Evolutionary conservation across 1,140 invertebrate genomes (phyloP), one percentile per base, ranked within the genome.

Genomic region (Bombus superbus): DNA sequence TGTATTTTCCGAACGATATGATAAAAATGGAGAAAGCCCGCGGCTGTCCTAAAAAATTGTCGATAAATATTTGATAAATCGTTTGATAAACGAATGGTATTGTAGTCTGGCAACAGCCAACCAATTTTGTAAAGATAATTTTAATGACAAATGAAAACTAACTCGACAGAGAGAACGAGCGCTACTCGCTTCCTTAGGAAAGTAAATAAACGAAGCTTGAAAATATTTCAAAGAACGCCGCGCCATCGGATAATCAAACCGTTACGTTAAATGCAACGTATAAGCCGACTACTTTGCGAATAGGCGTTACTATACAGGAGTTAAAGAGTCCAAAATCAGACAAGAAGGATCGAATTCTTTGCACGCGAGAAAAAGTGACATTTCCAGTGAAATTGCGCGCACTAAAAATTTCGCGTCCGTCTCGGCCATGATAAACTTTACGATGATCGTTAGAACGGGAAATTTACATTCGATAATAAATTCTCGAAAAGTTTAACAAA

Each of bases 391-490:
- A 18, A 32, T 18, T 3, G 28, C 0, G 57, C 57, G 0, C 25
- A 10, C 59, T 62, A 18, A 35, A 66, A 66, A 66, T 66, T 66
- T 66, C 64, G 15, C 64, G 32, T 35, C 28, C 1, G 15, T 73
- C 40, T 10, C 28, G n/a, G 10, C 22, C 44, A 3, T 35, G 35
- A 53, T 53, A 35, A 74, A 53, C 72, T 32, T 28, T 53, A 47
- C n/a, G n/a, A 40, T 35, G 22, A 74, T 53, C 40, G 73, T 74
- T 74, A 53, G 15, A 53, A 53, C 18, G 18, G 0, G n/a, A 35
- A 53, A 74, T 74, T 74, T 35, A 74, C 73, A 32, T 35, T 42
- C 40, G 44, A 25, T 25, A 35, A 74, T 74, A 74, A 74, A 74
- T 74, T 74, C n/a, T 8, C 10, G 42, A 6, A 32, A 53, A 53